Base-by-base conservation (phyloP, 2,888 invertebrate species). In the Congeria kusceri region DNA sequence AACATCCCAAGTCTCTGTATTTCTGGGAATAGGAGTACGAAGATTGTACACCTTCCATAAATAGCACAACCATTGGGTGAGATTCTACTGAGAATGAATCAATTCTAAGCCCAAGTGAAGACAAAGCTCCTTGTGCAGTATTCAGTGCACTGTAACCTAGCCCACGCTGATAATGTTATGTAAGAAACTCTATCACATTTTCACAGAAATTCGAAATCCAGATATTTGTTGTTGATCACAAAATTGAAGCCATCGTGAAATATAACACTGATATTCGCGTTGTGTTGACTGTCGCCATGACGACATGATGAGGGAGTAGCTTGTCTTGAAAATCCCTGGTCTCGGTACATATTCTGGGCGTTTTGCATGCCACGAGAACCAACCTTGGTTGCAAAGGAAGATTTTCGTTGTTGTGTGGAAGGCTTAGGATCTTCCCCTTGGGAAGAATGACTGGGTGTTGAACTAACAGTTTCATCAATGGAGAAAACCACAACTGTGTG, bases 181-280 rank as follows among this genome's bases (percentile, higher is more conserved):
- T 56, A 13, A 80, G 61, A 66, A 83, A 83, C 29, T 80, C 59
- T 29, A 80, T 23, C 20, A 73, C 75, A 59, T 64, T 29, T 59
- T 74, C 66, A 78, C 25, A 78, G 76, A 62, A 39, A 70, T 61
- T 58, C 28, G 64, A 80, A 78, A 13, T 46, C 62, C 29, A 84
- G 66, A 66, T 75, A 78, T 73, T 53, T 80, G 25, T 57, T 65
- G 20, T 65, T 69, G 15, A 75, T 39, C 5, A 72, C 74, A 81
- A 77, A 70, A 83, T 27, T 53, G 72, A 67, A 77, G 49, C 84
- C 84, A 84, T 78, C 64, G 75, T 23, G 74, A 70, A 53, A 77
- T 69, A 76, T 67, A 73, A n/a, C 32, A 44, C 49, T 70, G 46
- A 53, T 80, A 82, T 65, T 77, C 72, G 53, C 78, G 73, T 46